A percentile compares a stretch with the other conserved stretches of the same genome.
Conservation (phyloP, 1,140 invertebrate genomes). For the Medauroidea extradentata region DNA sequence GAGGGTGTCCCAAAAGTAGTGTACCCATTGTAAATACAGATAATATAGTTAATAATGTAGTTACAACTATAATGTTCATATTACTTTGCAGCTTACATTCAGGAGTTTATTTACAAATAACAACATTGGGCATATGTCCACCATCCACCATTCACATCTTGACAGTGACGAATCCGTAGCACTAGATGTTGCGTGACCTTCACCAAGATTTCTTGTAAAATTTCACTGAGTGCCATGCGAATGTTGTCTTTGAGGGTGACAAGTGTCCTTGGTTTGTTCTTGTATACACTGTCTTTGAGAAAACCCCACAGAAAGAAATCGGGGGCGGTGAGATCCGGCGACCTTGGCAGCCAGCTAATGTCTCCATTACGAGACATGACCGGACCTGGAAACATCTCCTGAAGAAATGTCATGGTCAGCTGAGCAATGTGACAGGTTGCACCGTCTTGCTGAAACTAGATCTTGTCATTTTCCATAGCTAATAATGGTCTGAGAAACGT, state of each 20-base stretch:
- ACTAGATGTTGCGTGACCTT: slow-evolving; percentile 11
- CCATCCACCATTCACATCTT: neutral
- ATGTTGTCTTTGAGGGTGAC: slow-evolving; percentile 28
- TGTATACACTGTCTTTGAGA: slow-evolving; percentile 27
- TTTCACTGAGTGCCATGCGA: slow-evolving; percentile 16
- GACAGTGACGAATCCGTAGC: slow-evolving; percentile 5
- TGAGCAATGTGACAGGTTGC: slow-evolving; percentile 28
- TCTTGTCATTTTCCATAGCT: neutral
- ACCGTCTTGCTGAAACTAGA: slow-evolving; percentile 27
- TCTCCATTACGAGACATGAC: slow-evolving; percentile 11
- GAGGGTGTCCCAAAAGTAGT: no score
- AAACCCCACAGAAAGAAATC: slow-evolving; percentile 36
- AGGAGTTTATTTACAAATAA: no score
- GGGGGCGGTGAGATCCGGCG: slow-evolving; percentile 33
- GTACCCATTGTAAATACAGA: no score
- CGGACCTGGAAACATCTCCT: neutral
- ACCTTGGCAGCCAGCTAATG: slow-evolving; percentile 30
- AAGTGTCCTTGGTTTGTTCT: slow-evolving; percentile 27
- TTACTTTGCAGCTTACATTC: no score
- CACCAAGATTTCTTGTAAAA: slow-evolving; percentile 12
- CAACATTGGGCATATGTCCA: neutral
- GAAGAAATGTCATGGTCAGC: slow-evolving; percentile 18
- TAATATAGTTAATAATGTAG: no score
- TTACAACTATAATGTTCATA: no score
- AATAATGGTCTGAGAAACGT: neutral